A percentile compares a stretch with the other conserved stretches of the same genome.
Evolutionary conservation across 1,140 invertebrate species (phyloP).

Genomic region (Atopsyche davidsoni): DNA sequence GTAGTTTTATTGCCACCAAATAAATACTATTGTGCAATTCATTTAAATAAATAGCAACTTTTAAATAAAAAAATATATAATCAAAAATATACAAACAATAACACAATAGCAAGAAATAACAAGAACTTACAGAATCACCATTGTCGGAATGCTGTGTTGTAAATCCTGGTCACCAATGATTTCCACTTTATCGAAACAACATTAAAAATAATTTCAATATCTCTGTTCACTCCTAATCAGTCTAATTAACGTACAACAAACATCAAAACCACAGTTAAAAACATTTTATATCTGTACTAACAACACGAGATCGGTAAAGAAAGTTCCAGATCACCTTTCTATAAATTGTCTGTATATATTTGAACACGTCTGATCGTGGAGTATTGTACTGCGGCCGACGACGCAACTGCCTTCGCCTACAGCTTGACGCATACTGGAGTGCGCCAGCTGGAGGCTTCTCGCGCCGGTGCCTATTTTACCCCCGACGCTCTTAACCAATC

Average conservation of each 20-base stretch:
- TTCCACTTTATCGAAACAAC: too few relatives aligned
- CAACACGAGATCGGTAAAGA: too few relatives aligned
- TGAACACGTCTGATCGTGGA: too few relatives aligned
- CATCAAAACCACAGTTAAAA: too few relatives aligned
- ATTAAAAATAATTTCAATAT: too few relatives aligned
- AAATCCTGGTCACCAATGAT: constrained; percentile 10
- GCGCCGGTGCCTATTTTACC: background rate
- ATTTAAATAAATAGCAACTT: too few relatives aligned
- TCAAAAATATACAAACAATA: constrained; percentile 4
- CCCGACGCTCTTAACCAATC: constrained; percentile 8
- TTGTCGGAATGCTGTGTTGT: constrained; percentile 14
- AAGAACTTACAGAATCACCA: constrained; percentile 28
- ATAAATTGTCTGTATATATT: too few relatives aligned
- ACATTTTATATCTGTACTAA: too few relatives aligned
- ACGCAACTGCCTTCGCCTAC: background rate
- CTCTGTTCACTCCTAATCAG: background rate
- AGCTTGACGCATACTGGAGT: constrained; percentile 12
- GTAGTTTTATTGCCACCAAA: too few relatives aligned
- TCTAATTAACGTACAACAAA: background rate
- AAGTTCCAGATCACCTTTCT: too few relatives aligned
- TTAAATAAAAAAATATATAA: background rate
- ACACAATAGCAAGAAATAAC: constrained; percentile 4
- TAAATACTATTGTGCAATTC: too few relatives aligned
- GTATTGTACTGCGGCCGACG: background rate
- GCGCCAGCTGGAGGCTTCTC: background rate